A percentile compares a stretch with the other conserved stretches of the same genome.
Conservation (phyloP, 2,797 vertebrate genomes). For the Champsocephalus esox region DNA sequence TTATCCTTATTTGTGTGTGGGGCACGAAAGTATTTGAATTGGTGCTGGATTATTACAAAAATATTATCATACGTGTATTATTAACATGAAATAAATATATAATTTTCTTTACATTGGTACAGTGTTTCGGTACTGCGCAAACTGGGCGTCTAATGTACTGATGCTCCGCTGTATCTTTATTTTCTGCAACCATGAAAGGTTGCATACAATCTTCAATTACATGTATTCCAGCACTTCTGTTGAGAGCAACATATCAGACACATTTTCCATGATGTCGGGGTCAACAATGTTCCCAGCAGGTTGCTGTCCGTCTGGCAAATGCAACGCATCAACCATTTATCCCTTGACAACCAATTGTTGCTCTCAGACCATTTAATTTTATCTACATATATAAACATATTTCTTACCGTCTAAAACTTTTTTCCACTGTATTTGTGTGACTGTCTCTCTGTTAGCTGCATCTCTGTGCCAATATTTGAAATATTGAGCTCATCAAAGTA, state of each 20-base stretch:
- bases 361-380: neutral
- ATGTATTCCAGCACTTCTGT: conserved; percentile 34
- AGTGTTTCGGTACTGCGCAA: too few species aligned
- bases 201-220: conserved; percentile 51
- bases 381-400: neutral
- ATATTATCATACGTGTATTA: too few species aligned
- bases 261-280: conserved; percentile 31
- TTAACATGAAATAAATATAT: too few species aligned
- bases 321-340: neutral
- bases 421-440: conserved; percentile 16
- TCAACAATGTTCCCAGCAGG: conserved; percentile 28
- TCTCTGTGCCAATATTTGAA: conserved; percentile 47
- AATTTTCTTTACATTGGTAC: too few species aligned
- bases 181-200: conserved; percentile 29
- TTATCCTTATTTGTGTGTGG: too few species aligned
- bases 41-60: too few species aligned
- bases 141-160: too few species aligned
- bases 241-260: conserved; percentile 29
- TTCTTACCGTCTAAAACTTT: conserved; percentile 1
- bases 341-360: neutral
- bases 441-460: conserved; percentile 7
- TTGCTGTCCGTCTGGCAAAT: conserved; percentile 14
- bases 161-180: neutral
- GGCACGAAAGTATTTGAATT: too few species aligned
- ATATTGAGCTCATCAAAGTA: conserved; percentile 52